These are phyloP conservation scores for Calliphora vicina DNA, from an alignment of 1,140 invertebrate species.

Conservation along the genomic window DNA sequence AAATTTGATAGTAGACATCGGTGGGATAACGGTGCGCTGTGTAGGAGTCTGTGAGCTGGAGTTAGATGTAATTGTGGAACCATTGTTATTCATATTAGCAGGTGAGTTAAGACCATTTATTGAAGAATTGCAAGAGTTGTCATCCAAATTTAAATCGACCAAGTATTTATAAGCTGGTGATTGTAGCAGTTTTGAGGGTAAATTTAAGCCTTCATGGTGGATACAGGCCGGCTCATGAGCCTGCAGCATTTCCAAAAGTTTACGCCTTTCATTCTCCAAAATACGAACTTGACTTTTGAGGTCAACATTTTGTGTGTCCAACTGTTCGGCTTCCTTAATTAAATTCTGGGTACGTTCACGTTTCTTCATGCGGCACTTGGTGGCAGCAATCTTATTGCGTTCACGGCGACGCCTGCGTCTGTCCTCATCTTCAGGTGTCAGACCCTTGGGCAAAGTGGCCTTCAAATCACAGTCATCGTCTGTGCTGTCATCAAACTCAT, in stretches of 20 bases:
- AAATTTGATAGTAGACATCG: slow-evolving; percentile 61
- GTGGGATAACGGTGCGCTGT: slow-evolving; percentile 54
- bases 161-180: slow-evolving; percentile 59
- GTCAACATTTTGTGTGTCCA: slow-evolving; percentile 87
- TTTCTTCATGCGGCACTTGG: slow-evolving; percentile 94
- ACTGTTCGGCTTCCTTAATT: slow-evolving; percentile 84
- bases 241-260: slow-evolving; percentile 71
- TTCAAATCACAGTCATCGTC: slow-evolving; percentile 59
- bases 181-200: slow-evolving; percentile 52
- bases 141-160: slow-evolving; percentile 45
- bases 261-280: slow-evolving; percentile 70
- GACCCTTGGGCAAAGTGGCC: slow-evolving; percentile 50
- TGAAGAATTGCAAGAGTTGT: not conserved
- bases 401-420: slow-evolving; percentile 81
- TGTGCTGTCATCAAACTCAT: slow-evolving; percentile 56
- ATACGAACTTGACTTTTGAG: slow-evolving; percentile 81
- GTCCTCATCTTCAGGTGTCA: slow-evolving; percentile 92
- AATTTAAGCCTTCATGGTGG: slow-evolving; percentile 61
- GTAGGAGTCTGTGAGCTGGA: slow-evolving; percentile 24
- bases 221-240: slow-evolving; percentile 68
- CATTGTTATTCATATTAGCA: slow-evolving; percentile 10
- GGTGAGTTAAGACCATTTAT: slow-evolving; percentile 30
- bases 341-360: slow-evolving; percentile 86
- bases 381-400: slow-evolving; percentile 94
- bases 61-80: slow-evolving; percentile 9